Evolutionary conservation across 2,113 vertebrate genomes (phyloP).

Genomic region (Centropus bengalensis): DNA sequence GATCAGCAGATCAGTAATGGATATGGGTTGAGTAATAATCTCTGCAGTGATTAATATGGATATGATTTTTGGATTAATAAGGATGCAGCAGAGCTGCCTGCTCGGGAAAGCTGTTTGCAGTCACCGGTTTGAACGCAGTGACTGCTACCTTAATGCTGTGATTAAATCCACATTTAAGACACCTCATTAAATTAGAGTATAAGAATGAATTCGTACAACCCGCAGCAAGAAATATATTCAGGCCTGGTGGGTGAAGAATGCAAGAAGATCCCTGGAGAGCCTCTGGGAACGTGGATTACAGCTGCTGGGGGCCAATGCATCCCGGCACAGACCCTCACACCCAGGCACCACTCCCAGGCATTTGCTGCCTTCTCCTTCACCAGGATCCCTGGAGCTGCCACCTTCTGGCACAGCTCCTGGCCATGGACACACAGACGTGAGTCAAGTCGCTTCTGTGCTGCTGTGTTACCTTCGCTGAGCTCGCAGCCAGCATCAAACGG

Average conservation of each 20-base stretch:
- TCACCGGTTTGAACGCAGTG: not conserved
- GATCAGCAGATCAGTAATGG: constrained; percentile 13
- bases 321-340: not conserved
- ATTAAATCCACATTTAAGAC: constrained; percentile 43
- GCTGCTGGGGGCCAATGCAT: not conserved
- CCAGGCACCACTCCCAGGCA: rapidly evolving
- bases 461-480: rapidly evolving
- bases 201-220: not conserved
- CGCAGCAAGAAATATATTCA: not conserved
- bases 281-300: not conserved
- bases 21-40: not conserved
- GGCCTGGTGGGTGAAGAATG: not conserved
- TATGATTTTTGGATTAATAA: constrained; percentile 50
- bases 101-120: constrained; percentile 6
- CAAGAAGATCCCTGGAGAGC: not conserved
- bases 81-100: constrained; percentile 24
- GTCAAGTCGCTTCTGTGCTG: rapidly evolving
- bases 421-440: rapidly evolving
- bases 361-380: not conserved
- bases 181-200: constrained; percentile 37
- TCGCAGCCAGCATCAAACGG: not conserved
- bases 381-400: rapidly evolving
- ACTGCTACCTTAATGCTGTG: constrained; percentile 25
- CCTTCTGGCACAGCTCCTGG: not conserved
- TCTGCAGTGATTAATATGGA: constrained; percentile 30